A percentile compares a stretch with the other conserved stretches of the same genome.
Conservation (phyloP, 2,888 invertebrate genomes). For the Thalpophila matura region DNA sequence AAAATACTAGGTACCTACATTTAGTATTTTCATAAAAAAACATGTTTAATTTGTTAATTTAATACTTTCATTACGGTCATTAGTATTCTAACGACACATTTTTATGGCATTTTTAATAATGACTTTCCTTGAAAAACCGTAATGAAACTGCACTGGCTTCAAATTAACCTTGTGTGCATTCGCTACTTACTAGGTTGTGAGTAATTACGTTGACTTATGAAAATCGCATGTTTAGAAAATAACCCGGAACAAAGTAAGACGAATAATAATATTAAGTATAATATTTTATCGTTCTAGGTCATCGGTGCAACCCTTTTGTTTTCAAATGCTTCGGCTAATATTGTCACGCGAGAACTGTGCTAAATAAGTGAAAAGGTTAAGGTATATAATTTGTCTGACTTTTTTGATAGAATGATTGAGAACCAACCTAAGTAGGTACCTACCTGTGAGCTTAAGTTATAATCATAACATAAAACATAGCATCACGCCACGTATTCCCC, state of each 20-base stretch:
- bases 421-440: not conserved
- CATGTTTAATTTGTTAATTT: slow-evolving; percentile 9
- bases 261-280: slow-evolving; percentile 48
- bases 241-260: slow-evolving; percentile 58
- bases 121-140: slow-evolving; percentile 67
- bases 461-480: no score
- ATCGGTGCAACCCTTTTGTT: slow-evolving; percentile 64
- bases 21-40: no score
- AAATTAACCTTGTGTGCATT: slow-evolving; percentile 68
- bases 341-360: slow-evolving; percentile 43
- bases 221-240: slow-evolving; percentile 63
- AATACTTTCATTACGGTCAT: slow-evolving; percentile 25
- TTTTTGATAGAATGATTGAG: not conserved
- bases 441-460: not conserved
- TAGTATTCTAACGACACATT: slow-evolving; percentile 39
- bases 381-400: not conserved
- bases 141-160: slow-evolving; percentile 65
- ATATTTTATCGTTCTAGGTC: slow-evolving; percentile 73
- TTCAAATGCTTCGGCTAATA: slow-evolving; percentile 25
- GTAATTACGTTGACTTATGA: slow-evolving; percentile 60
- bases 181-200: slow-evolving; percentile 45
- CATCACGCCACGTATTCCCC: no score
- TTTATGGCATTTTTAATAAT: slow-evolving; percentile 49
- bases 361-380: not conserved
- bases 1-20: no score